Evolutionary conservation across 1,140 invertebrate genomes (phyloP), one percentile per base, ranked within the genome.

Genomic region (Probaryconus sp.): DNA sequence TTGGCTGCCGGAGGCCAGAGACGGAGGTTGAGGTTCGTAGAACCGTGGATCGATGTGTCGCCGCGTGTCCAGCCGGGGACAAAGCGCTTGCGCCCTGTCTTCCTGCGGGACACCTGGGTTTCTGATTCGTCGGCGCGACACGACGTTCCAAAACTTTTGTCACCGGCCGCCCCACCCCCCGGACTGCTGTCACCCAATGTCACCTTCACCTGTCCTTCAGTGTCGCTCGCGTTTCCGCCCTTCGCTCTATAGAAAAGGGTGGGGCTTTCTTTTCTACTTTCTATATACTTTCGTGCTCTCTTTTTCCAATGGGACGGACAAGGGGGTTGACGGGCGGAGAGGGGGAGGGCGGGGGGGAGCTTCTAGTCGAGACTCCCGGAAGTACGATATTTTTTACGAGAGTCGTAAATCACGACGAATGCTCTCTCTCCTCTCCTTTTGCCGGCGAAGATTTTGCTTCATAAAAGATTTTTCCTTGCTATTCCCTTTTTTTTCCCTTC

Each of bases 11-110:
- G 47, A 77, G 71, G 77, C n/a, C 69, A 70, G 78, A 67, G 60
- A 76, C 67, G 69, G 53, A 69, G 76, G 74, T 63, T 75, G 79
- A 82, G 84, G 79, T 81, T 81, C n/a, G 80, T 81, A 81, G 81
- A 82, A 81, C 76, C 77, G 61, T 79, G 82, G 84, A 85, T 86
- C 84, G 83, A 86, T 86, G 83, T 86, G 83, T 85, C 85, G 83
- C 79, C 81, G 78, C 76, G 81, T 82, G 84, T 85, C 84, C 83
- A 85, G 81, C 69, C 48, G 78, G 80, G 79, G 77, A 74, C 63
- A 79, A 60, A 74, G 84, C 83, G 85, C 85, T 82, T 84, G 84
- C 83, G 85, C 85, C 55, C 43, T 82, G 70, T 76, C 60, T 67
- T 77, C 70, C 53, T 56, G 51, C 37, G 76, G 73, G 71, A 74